Evolutionary conservation across 2,888 invertebrate genomes (phyloP).

Genomic region (Amphipyra berbera): DNA sequence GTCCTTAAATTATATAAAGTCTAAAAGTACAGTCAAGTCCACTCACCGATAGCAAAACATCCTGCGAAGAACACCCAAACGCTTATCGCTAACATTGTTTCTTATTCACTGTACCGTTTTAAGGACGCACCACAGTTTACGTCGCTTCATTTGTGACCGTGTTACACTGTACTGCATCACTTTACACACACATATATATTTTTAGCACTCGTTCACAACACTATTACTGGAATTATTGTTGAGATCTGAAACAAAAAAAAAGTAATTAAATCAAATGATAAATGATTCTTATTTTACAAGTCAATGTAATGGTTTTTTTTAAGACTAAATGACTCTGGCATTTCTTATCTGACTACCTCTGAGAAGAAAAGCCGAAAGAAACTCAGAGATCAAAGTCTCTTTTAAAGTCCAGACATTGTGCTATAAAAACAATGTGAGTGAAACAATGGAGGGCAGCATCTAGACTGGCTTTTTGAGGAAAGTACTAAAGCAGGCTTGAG

Average conservation of each 20-base stretch:
- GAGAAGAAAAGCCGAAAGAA: too few relatives aligned
- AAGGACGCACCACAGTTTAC: conserved; percentile 64
- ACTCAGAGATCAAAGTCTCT: too few relatives aligned
- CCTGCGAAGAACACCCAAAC: conserved; percentile 71
- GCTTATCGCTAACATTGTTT: conserved; percentile 68
- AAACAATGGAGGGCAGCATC: too few relatives aligned
- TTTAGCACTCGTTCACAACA: conserved; percentile 55
- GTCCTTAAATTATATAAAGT: too few relatives aligned
- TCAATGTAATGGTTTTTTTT: too few relatives aligned
- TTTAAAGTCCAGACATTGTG: too few relatives aligned
- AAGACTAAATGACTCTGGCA: too few relatives aligned
- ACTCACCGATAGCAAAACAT: conserved; percentile 75
- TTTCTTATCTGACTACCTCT: too few relatives aligned
- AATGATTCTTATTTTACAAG: too few relatives aligned
- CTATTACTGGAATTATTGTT: conserved; percentile 41
- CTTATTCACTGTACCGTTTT: conserved; percentile 71
- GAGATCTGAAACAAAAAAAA: conserved; percentile 64
- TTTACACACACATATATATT: conserved; percentile 71
- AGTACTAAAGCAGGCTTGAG: too few relatives aligned
- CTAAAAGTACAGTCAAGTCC: background rate
- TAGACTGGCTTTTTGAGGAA: too few relatives aligned
- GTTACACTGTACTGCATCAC: conserved; percentile 62
- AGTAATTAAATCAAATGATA: background rate
- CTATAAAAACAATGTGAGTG: too few relatives aligned
- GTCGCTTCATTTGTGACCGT: conserved; percentile 83